Evolutionary conservation across 2,888 invertebrate genomes (phyloP), one percentile per base, ranked within the genome.

Genomic region (Tineola bisselliella): DNA sequence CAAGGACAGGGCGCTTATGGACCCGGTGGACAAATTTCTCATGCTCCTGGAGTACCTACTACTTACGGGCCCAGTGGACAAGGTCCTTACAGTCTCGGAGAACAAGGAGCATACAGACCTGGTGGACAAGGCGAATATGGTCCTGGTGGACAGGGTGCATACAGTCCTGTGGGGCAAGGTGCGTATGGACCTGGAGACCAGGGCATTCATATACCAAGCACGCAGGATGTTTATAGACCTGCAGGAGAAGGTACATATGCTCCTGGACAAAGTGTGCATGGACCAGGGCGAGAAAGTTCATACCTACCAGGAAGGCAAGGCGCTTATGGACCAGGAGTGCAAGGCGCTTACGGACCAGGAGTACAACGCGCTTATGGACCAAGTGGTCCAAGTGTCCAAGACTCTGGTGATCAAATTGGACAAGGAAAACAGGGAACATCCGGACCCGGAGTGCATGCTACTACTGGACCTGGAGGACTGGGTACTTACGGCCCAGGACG

Each of bases 31-130:
- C 58, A 62, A 25, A 58, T 56, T 62, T 30, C 6, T 43, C 59
- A 58, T 60, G 30, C 60, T 17, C 54, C 62, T 13, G 64, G 63
- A 43, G 59, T 60, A 33, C 63, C 61, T n/a, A 59, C 56, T 8
- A n/a, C 38, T 38, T 30, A 19, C 44, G 30, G 31, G n/a, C 58
- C 0, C 11, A 25, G 3, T 13, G 48, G 44, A 8, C 62, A 59
- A 58, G 54, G 59, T 4, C 5, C 30, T 18, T 48, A 58, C 44
- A 57, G 30, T 44, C 38, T 54, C 0, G 60, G 33, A 3, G 58
- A 52, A n/a, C 25, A 52, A 18, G 44, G 43, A n/a, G n/a, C n/a
- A 8, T 30, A 11, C 18, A 44, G 56, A 10, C 59, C 63, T 13
- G 59, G 48, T 17, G 44, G 44, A 44, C 54, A 33, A 44, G 25